Evolutionary conservation across 2,113 vertebrate species (phyloP), one percentile per base, ranked within the genome.

Genomic region (Lepus americanus): DNA sequence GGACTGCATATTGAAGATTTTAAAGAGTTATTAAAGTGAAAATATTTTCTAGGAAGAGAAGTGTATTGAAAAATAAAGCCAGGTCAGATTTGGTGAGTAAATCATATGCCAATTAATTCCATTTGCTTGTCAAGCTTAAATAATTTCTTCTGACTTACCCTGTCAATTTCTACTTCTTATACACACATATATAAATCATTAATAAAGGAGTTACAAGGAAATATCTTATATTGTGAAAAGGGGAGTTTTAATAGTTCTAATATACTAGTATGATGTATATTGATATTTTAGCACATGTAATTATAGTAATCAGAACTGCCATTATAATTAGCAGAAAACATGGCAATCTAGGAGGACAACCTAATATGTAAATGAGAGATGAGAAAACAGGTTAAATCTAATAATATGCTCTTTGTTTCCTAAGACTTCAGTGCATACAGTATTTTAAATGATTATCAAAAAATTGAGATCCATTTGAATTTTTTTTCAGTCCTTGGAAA

Each of bases 91-190:
- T 95, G 59, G 69, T 83, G 39, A 89, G 53, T 92, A 94, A 95
- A 94, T 89, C 73, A 77, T 84, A 81, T 89, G 82, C 95, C 85
- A 95, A 49, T 92, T 94, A 96, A 92, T 97, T 97, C 86, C 89
- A 78, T 97, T 95, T 95, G 80, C 81, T 95, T 96, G 85, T 95
- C 88, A 96, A 94, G 77, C 63, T 92, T 51, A 87, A 90, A 1
- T 94, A 85, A 49, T 88, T 22, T 92, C 22, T 96, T 95, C 88
- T 93, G 72, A 94, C 85, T 94, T 92, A 83, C 80, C 77, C 80
- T 96, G 92, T 96, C 95, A 94, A 85, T 94, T 87, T 89, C 83
- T 95, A 9, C 81, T 90, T 96, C 73, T 82, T 90, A 67, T 44
- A 69, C 33, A 81, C 80, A 89, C 44, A 69, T 63, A 97, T 59